phyloP scores from a whole-genome alignment of 2,888 invertebrate species.

The Lingula anatina region DNA sequence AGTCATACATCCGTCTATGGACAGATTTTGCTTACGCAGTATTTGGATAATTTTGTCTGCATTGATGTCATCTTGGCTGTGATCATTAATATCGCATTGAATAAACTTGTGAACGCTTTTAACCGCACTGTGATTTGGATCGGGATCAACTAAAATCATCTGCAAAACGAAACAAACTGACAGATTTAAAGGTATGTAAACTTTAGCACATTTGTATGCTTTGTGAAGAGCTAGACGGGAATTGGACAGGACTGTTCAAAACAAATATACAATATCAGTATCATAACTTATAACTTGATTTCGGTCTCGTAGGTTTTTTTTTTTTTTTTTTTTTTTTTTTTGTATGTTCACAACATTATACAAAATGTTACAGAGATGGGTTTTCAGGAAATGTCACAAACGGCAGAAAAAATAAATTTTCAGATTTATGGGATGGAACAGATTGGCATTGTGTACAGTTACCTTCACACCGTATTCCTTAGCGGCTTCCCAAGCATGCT shows the following conservation, averaged over 20 bases:
- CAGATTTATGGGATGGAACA: not conserved
- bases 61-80: conserved; percentile 16
- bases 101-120: conserved; percentile 14
- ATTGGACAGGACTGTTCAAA: not conserved
- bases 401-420: not conserved
- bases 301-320: too few species aligned
- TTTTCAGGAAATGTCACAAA: too few species aligned
- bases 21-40: conserved; percentile 7
- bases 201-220: too few species aligned
- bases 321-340: too few species aligned
- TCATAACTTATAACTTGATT: too few species aligned
- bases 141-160: conserved; percentile 22
- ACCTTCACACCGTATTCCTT: conserved; percentile 18
- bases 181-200: too few species aligned
- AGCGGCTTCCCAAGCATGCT: conserved; percentile 17
- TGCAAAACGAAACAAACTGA: conserved; percentile 7
- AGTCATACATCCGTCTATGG: conserved; percentile 22
- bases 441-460: not conserved
- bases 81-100: conserved; percentile 19
- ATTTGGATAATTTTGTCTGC: conserved; percentile 16
- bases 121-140: conserved; percentile 11
- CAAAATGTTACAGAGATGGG: too few species aligned
- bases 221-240: too few species aligned
- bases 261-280: too few species aligned
- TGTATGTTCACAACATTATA: too few species aligned